Evolutionary conservation across 2,113 vertebrate genomes (phyloP), one percentile per base, ranked within the genome.

Genomic region (Gymnocephalus cernua): DNA sequence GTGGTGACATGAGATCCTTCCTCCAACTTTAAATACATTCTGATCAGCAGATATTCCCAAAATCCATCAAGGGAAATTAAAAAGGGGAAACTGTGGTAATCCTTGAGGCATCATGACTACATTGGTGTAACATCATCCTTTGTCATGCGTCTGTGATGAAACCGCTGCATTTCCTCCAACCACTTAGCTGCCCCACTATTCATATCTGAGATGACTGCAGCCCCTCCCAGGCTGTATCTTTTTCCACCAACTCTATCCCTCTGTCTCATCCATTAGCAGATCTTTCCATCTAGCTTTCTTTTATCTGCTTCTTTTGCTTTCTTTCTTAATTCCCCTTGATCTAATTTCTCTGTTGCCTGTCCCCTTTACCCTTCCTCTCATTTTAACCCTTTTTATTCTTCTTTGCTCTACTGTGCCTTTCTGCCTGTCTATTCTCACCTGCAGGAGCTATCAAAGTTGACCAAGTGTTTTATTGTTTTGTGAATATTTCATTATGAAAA

Each of bases 171-270:
- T 29, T 32, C 69, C 63, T 59, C 62, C 45, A 66, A 73, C 66
- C 84, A 82, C 71, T 82, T 79, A 58, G 19, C 78, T 65, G 48
- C 44, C 58, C 27, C 12, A 8, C 56, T 82, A 72, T 73, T 82
- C 72, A 77, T 76, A 87, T 61, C 35, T 32, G 15, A 59, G 70
- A 74, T 38, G 61, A 76, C 45, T 73, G 53, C 79, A 57, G 61
- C 68, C 53, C n/a, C 84, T 79, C 74, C 53, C 69, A n/a, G 66
- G 61, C 58, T 56, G 25, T 23, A 69, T 80, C 64, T 79, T 29
- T 61, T 45, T 48, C 79, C 72, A 59, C 41, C 63, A 48, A 25
- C 57, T 54, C 23, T 11, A 54, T 35, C 41, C 10, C 9, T 23
- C 58, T 7, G 29, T 51, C 41, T 77, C 45, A 59, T 78, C 84